Evolutionary conservation across 2,888 invertebrate species (phyloP), one percentile per base, ranked within the genome.

Genomic region (Brachynemurus nebulosus): DNA sequence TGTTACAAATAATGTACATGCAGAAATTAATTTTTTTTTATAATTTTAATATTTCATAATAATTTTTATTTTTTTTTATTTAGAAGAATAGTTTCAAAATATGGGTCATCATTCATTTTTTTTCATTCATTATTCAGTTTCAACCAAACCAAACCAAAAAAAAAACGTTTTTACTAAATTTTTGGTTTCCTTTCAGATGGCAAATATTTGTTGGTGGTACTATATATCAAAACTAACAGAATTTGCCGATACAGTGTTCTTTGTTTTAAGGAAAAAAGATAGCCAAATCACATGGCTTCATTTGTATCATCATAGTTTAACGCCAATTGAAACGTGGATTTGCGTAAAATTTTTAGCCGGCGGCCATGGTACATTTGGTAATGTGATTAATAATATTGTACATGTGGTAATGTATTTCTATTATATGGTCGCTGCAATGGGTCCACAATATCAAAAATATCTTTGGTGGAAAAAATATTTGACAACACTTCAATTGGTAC

Each of bases 381-480:
- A 86, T 60, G 71, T 86, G 53, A 76, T 89, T 56, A 90, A 90
- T 69, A 86, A 86, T 57, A 67, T 85, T 51, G 86, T 89, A 4
- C 89, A 90, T 62, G 74, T 88, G 41, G 73, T 88, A 54, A 88
- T 90, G 88, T 90, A 90, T 66, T 72, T 76, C 41, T 90, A 90
- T 65, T 90, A 89, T 65, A 83, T 86, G 74, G 64, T 86, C 58
- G 75, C 89, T 0, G 88, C 88, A 2, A 76, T 88, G 76, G 89
- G 89, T 1, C 88, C 88, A 0, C 72, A 80, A 57, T 88, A 84
- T 66, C 79, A 83, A 59, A 86, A 86, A 59, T 89, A 84, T 59
- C 65, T 89, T 27, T 89, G 88, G 86, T 90, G 89, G 89, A 90
- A 89, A 65, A 85, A 83, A 54, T 81, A 89, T 56, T 72, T 90